Evolutionary conservation across 2,113 vertebrate species (phyloP).

Genomic region (Poeciliopsis occidentalis): DNA sequence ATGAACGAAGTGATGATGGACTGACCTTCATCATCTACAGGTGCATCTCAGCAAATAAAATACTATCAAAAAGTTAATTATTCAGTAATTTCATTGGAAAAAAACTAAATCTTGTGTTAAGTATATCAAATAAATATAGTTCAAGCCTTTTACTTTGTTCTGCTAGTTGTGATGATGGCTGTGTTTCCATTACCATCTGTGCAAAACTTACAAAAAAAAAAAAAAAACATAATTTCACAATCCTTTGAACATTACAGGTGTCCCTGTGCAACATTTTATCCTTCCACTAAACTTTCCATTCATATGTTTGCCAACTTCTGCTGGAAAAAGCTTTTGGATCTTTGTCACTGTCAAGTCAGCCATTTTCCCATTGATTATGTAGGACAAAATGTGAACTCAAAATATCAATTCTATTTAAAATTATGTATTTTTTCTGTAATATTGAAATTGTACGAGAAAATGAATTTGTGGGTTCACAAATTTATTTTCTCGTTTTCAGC

Average conservation of each 20-base stretch:
- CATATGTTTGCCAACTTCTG: background rate
- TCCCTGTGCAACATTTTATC: background rate
- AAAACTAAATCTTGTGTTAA: background rate
- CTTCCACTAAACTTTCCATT: background rate
- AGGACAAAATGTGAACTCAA: background rate
- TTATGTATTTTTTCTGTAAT: background rate
- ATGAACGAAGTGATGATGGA: slow-evolving; percentile 48
- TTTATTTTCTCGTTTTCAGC: background rate
- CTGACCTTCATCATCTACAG: background rate
- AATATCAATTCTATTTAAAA: background rate
- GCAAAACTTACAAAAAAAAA: no score
- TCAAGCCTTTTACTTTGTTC: no score
- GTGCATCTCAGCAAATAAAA: background rate
- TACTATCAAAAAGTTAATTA: background rate
- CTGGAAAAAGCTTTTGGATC: no score
- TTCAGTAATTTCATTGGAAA: background rate
- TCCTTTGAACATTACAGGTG: background rate
- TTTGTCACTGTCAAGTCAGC: background rate
- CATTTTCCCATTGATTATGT: background rate
- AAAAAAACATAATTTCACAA: background rate
- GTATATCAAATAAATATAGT: background rate
- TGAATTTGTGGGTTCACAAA: background rate
- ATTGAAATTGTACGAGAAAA: background rate
- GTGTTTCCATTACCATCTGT: no score
- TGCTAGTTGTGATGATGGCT: no score